Conservation (phyloP, 2,888 invertebrate species). For the Temnothorax unifasciatus region DNA sequence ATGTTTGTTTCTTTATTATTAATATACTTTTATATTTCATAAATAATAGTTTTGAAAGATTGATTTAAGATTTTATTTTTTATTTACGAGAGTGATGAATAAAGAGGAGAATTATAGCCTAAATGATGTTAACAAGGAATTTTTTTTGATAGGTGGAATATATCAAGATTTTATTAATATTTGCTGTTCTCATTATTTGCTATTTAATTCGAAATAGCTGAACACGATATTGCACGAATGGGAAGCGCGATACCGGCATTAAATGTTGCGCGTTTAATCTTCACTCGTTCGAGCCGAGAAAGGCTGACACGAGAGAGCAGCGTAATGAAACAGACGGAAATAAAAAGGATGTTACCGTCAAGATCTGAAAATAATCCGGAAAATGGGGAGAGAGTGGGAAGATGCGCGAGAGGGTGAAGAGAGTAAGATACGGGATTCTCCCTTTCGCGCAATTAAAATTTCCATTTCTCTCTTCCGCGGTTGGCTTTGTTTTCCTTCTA, state of each 20-base stretch:
- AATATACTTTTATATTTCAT: not conserved
- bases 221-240: conserved; percentile 39
- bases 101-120: not conserved
- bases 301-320: conserved; percentile 40
- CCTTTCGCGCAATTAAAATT: conserved; percentile 57
- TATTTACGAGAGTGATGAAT: not conserved
- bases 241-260: conserved; percentile 34
- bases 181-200: conserved; percentile 11
- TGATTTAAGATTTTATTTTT: not conserved
- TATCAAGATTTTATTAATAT: not conserved
- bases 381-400: conserved; percentile 16
- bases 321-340: conserved; percentile 52
- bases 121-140: not conserved
- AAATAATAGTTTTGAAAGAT: not conserved
- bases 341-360: conserved; percentile 57
- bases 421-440: conserved; percentile 65
- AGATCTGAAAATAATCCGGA: conserved; percentile 49
- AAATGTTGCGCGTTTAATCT: conserved; percentile 51
- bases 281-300: conserved; percentile 42
- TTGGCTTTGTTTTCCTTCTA: conserved; percentile 62
- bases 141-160: not conserved
- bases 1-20: not conserved
- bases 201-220: conserved; percentile 17
- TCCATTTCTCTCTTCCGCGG: conserved; percentile 53
- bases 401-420: conserved; percentile 27